Percentiles rank a stretch among this genome's conserved stretches.
These are phyloP conservation scores for Hippocampus kuda DNA, from an alignment of 2,797 vertebrate species.

Conservation along the genomic window DNA sequence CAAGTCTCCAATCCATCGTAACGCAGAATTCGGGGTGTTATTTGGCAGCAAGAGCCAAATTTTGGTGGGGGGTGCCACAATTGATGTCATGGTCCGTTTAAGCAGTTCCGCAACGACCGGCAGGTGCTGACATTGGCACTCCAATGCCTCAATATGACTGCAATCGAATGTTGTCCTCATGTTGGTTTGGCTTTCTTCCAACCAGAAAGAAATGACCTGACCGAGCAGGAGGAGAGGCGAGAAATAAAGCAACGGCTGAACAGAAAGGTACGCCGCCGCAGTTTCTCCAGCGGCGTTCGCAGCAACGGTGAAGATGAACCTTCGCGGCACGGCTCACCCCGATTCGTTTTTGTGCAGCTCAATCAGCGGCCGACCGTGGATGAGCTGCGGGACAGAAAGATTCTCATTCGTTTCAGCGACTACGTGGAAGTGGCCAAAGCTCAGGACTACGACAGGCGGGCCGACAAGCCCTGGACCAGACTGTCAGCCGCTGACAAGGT, in stretches of 20 bases:
- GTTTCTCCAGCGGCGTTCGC: neutral
- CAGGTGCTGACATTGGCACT: no score
- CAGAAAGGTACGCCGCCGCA: constrained; percentile 75
- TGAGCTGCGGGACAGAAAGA: constrained; percentile 93
- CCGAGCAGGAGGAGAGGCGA: constrained; percentile 88
- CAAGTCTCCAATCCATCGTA: neutral
- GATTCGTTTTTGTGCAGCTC: constrained; percentile 60
- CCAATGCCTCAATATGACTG: neutral
- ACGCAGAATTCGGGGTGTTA: neutral
- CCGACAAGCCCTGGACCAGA: constrained; percentile 96
- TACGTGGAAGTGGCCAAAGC: constrained; percentile 99
- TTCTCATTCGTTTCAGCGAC: constrained; percentile 96
- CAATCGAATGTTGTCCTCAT: neutral
- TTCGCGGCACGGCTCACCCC: no score
- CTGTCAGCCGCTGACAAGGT: constrained; percentile 97
- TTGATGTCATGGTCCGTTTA: neutral
- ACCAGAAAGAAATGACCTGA: constrained; percentile 93
- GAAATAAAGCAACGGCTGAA: constrained; percentile 95
- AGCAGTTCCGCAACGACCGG: neutral
- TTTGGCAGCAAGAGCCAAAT: neutral
- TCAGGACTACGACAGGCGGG: constrained; percentile 94
- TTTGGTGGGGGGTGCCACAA: no score
- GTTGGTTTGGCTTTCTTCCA: constrained; percentile 10
- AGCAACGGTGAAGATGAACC: neutral
- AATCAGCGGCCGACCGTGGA: constrained; percentile 97